Evolutionary conservation across 2,888 invertebrate species (phyloP), one percentile per base, ranked within the genome.

Genomic region (Volucella zonaria): DNA sequence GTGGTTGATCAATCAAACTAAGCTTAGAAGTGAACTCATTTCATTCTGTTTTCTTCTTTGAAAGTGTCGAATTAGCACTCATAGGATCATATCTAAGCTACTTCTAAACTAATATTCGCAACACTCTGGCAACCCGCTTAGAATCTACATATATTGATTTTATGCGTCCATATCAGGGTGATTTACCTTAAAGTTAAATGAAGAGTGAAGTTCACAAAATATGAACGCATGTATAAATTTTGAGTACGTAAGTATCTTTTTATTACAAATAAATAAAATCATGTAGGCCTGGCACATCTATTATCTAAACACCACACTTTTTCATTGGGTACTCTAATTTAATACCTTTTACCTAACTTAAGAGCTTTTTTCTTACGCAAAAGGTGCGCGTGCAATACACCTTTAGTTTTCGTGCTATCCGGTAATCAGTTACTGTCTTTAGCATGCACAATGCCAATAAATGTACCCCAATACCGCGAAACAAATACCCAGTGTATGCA

Each of bases 361-460:
- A 47, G 3, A 43, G 31, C 18, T 18, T 2, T 11, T 59, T 14
- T 15, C 14, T 31, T 31, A 31, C 6, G 23, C 31, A 31, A 31
- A 66, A 76, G 83, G 83, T 62, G 83, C 40, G 80, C 61, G 66
- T 66, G 42, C 47, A 31, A 1, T 31, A 49, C 38, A 49, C 10
- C 11, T 15, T 10, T 3, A 31, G n/a, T 62, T 45, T 75, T 83
- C 75, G 75, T 80, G 80, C n/a, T 43, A 31, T 12, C 45, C 15
- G 42, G 70, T 66, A 80, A 80, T 83, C 70, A 80, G 61, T 64
- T 61, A 76, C 45, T 66, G 51, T 51, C 10, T 15, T 45, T 54
- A n/a, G 71, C 80, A 80, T 85, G 83, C 51, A 76, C 40, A 59
- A 58, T 56, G 56, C 59, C 83, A 56, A 76, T 83, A 75, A 70